Conservation (phyloP, 2,888 invertebrate species). For the Tortrix viridana region DNA sequence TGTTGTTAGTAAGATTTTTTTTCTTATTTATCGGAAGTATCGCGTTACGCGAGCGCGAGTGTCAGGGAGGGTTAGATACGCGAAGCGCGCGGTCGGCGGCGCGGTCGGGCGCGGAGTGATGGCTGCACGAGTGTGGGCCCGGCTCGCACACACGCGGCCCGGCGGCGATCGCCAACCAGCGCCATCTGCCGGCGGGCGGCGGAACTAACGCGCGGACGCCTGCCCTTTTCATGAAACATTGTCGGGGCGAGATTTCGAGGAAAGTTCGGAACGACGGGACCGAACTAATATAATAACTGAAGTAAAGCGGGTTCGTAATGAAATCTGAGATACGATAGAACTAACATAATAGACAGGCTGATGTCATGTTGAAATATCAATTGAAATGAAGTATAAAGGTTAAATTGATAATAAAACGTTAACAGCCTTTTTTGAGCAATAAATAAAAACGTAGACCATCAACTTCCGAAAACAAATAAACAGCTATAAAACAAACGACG, state of each 20-base stretch:
- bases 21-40: constrained; percentile 39
- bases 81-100: constrained; percentile 77
- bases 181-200: constrained; percentile 77
- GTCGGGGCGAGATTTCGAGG: constrained; percentile 33
- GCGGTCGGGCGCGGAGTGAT: constrained; percentile 82
- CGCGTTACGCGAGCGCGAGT: constrained; percentile 66
- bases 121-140: constrained; percentile 61
- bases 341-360: not conserved
- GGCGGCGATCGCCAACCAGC: constrained; percentile 49
- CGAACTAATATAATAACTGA: constrained; percentile 25
- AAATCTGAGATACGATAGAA: constrained; percentile 11
- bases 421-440: not conserved
- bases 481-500: constrained; percentile 28
- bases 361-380: no score
- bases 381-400: no score
- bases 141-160: constrained; percentile 74
- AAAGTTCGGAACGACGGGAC: constrained; percentile 25
- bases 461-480: constrained; percentile 16
- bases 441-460: not conserved
- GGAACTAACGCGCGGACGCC: constrained; percentile 54
- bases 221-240: constrained; percentile 43
- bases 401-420: no score
- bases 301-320: constrained; percentile 18
- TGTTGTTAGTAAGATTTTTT: constrained; percentile 13
- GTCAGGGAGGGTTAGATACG: constrained; percentile 57